Evolutionary conservation across 1,140 invertebrate species (phyloP), one percentile per base, ranked within the genome.

Genomic region (Zaprionus vittiger): DNA sequence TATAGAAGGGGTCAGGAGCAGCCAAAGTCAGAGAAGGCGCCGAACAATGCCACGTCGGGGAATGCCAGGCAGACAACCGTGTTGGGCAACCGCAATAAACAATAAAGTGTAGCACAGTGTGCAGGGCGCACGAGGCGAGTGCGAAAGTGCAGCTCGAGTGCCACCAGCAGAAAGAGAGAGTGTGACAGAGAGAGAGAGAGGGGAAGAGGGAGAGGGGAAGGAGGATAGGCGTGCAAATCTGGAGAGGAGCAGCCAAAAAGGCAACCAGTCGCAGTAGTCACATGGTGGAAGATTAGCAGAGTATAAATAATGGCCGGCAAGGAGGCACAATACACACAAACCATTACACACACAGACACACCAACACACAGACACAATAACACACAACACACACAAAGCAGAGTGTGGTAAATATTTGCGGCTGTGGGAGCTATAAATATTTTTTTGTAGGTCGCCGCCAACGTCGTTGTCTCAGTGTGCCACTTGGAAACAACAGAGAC

Each of bases 221-320:
- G n/a, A 28, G 17, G 6, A 47, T n/a, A 49, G 65, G 57, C 37
- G 17, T 24, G 47, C 47, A 24, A 22, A 52, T 52, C 22, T 52
- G 20, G 11, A 52, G 47, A 52, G 47, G 47, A 52, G 66, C 73
- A 76, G 79, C 79, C 79, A 81, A 81, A 81, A 81, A 81, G 79
- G 63, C 79, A 81, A 71, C 63, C 64, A 78, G 61, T 34, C 76
- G 74, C 71, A 79, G 74, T 73, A 67, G 71, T 76, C 79, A 76
- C 79, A 79, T 81, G 77, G 72, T 79, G 79, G 77, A 75, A 81
- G 79, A 81, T 81, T 81, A 81, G 79, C 79, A 81, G 79, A 73
- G 72, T 79, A 81, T 81, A 81, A 81, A 79, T 81, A 81, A 81
- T 81, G 79, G 62, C 76, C 78, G 66, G 24, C 66, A 59, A 20